These are phyloP conservation scores for Siderastrea siderea DNA, from an alignment of 92 coral and sea anemone species.

Conservation along the genomic window DNA sequence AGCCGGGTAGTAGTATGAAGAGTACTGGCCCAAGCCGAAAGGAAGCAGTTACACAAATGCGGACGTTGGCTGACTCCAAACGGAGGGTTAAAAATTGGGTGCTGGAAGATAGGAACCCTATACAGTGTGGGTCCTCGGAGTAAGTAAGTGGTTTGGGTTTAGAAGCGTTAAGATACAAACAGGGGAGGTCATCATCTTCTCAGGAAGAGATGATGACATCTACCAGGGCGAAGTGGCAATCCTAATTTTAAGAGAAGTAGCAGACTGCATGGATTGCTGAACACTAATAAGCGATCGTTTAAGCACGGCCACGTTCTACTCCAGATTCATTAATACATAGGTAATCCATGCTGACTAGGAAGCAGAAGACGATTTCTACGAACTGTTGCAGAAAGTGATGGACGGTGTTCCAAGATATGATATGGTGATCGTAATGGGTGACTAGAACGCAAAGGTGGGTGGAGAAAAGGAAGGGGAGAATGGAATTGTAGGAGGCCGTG, in stretches of 20 bases:
- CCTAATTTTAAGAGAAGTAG: constrained; percentile 4
- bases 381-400: constrained; percentile 14
- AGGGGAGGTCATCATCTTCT: background rate
- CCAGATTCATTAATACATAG: constrained; percentile 22
- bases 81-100: background rate
- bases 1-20: background rate
- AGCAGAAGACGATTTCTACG: constrained; percentile 1
- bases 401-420: background rate
- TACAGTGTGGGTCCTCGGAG: background rate
- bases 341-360: constrained; percentile 10
- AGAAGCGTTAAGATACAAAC: constrained; percentile 4
- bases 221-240: constrained; percentile 39
- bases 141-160: constrained; percentile 26
- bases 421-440: background rate
- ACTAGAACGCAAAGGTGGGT: background rate
- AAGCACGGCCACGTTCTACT: constrained; percentile 37
- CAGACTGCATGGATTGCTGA: constrained; percentile 11
- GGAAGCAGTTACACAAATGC: background rate
- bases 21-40: background rate
- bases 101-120: background rate
- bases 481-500: background rate
- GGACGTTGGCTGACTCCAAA: constrained; percentile 1
- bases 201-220: constrained; percentile 25
- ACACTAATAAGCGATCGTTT: constrained; percentile 28
- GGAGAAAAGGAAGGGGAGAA: background rate